Conservation (phyloP, 2,113 vertebrate genomes). For the Datnioides undecimradiatus region DNA sequence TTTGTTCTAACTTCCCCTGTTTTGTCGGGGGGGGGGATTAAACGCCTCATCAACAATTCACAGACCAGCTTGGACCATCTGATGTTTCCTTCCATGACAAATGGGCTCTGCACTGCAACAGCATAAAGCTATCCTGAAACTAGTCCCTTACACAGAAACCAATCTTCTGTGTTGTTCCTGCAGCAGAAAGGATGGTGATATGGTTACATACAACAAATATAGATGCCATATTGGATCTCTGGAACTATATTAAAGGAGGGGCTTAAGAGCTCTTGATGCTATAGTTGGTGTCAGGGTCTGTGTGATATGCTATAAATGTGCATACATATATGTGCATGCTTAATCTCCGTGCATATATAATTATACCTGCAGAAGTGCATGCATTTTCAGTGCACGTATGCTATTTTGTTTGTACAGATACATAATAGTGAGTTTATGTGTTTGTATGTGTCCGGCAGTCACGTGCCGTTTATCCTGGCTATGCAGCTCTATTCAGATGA, state of each 20-base stretch:
- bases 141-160: neutral
- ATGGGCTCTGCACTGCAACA: constrained; percentile 22
- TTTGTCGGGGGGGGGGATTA: constrained; percentile 25
- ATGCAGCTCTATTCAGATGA: neutral
- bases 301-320: too few relatives aligned
- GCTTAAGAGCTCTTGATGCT: too few relatives aligned
- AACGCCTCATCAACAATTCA: constrained; percentile 37
- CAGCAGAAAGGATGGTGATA: neutral
- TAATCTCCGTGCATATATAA: neutral
- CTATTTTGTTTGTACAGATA: neutral
- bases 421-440: neutral
- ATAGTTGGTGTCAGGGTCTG: too few relatives aligned
- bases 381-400: neutral
- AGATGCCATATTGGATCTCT: neutral
- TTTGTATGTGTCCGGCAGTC: neutral
- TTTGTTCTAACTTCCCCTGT: neutral
- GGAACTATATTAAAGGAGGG: too few relatives aligned
- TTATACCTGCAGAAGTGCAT: neutral
- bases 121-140: neutral
- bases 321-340: too few relatives aligned
- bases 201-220: neutral
- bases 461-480: neutral
- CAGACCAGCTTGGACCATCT: constrained; percentile 23
- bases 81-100: constrained; percentile 35
- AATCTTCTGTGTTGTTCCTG: neutral